Percentiles rank a stretch among this genome's conserved stretches.
phyloP scores from a whole-genome alignment of 53 echinoderm and acorn worm genomes.

The Henricia sp. region DNA sequence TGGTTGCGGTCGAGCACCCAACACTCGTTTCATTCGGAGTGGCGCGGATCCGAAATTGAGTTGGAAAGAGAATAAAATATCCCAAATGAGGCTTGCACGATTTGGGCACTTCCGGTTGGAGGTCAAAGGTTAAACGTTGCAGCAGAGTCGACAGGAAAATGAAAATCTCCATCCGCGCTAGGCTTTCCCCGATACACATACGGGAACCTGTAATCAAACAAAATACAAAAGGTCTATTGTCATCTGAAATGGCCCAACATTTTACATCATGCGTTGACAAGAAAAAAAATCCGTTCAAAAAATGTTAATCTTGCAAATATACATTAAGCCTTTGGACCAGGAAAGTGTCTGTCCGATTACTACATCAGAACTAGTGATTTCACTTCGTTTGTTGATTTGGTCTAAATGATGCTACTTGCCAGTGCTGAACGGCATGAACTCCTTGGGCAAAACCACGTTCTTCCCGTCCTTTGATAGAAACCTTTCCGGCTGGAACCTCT shows the following conservation, averaged over 20 bases:
- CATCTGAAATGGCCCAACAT: too few relatives aligned
- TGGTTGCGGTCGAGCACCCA: too few relatives aligned
- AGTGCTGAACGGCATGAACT: constrained; percentile 34
- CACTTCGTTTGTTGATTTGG: too few relatives aligned
- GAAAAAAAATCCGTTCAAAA: too few relatives aligned
- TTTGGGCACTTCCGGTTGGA: not conserved
- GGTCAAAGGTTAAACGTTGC: constrained; percentile 15
- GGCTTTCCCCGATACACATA: constrained; percentile 33
- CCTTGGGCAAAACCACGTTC: not conserved
- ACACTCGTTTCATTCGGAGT: not conserved
- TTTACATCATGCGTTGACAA: too few relatives aligned
- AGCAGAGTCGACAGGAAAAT: constrained; percentile 13
- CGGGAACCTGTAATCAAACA: constrained; percentile 23
- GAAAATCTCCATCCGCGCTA: constrained; percentile 25
- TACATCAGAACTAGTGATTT: too few relatives aligned
- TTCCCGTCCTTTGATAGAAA: constrained; percentile 16
- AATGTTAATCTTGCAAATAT: too few relatives aligned
- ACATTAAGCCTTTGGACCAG: too few relatives aligned
- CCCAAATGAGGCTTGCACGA: not conserved
- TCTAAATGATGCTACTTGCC: too few relatives aligned
- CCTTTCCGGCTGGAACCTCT: constrained; percentile 27
- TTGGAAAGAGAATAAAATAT: constrained; percentile 17
- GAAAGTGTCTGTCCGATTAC: too few relatives aligned
- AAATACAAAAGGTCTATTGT: too few relatives aligned
- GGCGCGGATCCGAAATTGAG: not conserved